A percentile compares a stretch with the other conserved stretches of the same genome.
Conservation (phyloP, 2,888 invertebrate species). For the Andrena dorsata region DNA sequence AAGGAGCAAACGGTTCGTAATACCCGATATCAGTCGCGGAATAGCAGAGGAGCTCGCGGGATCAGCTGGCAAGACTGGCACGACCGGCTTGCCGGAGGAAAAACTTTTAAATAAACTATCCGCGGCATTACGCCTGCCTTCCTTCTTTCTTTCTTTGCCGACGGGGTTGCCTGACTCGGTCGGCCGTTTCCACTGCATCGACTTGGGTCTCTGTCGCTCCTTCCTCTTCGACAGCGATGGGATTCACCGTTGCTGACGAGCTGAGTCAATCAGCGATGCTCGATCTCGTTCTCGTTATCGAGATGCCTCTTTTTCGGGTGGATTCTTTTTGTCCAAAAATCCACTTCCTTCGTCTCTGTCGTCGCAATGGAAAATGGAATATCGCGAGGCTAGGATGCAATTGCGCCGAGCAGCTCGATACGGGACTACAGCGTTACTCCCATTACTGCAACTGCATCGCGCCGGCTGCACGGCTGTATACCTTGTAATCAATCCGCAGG, state of each 20-base stretch:
- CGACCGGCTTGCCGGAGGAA: slow-evolving; percentile 22
- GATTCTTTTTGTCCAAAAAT: neutral
- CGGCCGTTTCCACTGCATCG: neutral
- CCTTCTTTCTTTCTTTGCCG: slow-evolving; percentile 4
- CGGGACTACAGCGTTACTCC: slow-evolving; percentile 10
- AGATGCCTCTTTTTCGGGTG: too few relatives aligned
- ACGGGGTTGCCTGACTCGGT: neutral
- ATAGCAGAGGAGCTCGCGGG: slow-evolving; percentile 35
- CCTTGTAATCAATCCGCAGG: slow-evolving; percentile 75
- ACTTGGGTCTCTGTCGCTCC: neutral
- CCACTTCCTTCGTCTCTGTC: neutral
- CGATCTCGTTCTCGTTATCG: too few relatives aligned
- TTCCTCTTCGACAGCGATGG: neutral
- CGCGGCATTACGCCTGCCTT: slow-evolving; percentile 7
- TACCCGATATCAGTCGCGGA: slow-evolving; percentile 38
- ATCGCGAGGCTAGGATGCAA: slow-evolving; percentile 1
- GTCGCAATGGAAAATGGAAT: neutral
- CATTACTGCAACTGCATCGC: slow-evolving; percentile 32
- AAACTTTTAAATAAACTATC: slow-evolving; percentile 44
- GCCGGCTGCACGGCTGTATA: slow-evolving; percentile 49
- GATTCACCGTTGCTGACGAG: neutral
- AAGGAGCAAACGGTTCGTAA: slow-evolving; percentile 39
- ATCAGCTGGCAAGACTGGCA: slow-evolving; percentile 32
- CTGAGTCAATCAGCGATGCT: too few relatives aligned
- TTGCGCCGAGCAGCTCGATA: neutral